Evolutionary conservation across 2,888 invertebrate genomes (phyloP).

Genomic region (Syrista parreyssii): DNA sequence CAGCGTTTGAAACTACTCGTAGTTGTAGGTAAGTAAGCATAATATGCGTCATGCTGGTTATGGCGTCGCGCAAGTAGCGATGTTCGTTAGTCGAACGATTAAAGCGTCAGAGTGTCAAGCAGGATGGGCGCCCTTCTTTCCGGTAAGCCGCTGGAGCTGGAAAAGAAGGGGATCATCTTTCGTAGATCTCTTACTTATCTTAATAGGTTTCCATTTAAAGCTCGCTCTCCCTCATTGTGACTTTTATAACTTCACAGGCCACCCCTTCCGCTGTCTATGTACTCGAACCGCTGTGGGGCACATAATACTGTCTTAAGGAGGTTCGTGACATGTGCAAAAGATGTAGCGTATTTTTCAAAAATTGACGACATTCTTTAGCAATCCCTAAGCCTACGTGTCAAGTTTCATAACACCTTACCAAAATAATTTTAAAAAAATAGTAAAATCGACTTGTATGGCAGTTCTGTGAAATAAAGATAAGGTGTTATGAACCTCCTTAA

Average conservation of each 20-base stretch:
- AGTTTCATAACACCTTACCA: neutral
- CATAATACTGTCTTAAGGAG: conserved; percentile 20
- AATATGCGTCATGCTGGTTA: conserved; percentile 34
- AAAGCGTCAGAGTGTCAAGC: conserved; percentile 53
- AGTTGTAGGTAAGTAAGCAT: neutral
- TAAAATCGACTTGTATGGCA: neutral
- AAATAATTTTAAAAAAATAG: neutral
- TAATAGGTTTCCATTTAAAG: neutral
- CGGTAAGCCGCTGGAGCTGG: conserved; percentile 65
- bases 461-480: neutral
- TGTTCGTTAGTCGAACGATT: conserved; percentile 26
- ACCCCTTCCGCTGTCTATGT: conserved; percentile 63
- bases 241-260: conserved; percentile 50
- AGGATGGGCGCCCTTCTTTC: conserved; percentile 59
- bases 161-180: conserved; percentile 44
- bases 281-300: conserved; percentile 62
- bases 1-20: neutral
- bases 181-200: conserved; percentile 2
- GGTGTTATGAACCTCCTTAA: neutral
- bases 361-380: neutral
- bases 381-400: neutral
- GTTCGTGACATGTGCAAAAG: conserved; percentile 10
- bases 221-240: conserved; percentile 20
- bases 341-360: conserved; percentile 13
- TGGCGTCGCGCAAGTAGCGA: neutral